Conservation (phyloP, 2,113 vertebrate species). For the Haplochromis vanheusdeni region DNA sequence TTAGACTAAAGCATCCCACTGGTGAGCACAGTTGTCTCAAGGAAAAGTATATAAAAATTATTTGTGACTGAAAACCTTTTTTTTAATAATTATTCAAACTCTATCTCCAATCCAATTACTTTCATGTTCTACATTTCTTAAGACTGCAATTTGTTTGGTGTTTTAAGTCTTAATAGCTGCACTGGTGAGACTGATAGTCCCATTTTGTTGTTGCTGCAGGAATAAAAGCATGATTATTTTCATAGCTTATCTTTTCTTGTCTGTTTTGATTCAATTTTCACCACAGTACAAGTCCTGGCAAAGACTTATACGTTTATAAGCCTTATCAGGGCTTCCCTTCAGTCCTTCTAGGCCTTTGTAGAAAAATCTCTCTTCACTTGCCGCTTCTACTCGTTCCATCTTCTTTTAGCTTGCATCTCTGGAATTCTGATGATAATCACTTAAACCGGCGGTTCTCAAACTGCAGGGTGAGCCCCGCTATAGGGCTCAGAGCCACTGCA, state of each 20-base stretch:
- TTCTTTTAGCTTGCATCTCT: conserved; percentile 34
- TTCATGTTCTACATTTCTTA: background rate
- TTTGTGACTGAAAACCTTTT: background rate
- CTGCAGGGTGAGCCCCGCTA: background rate
- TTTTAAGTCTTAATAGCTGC: conserved; percentile 32
- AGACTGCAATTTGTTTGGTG: background rate
- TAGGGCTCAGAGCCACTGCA: background rate
- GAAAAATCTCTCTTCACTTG: conserved; percentile 30
- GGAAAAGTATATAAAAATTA: background rate
- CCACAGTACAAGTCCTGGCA: conserved; percentile 35
- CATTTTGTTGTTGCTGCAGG: conserved; percentile 11
- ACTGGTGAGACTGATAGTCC: conserved; percentile 15
- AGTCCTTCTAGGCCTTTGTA: conserved; percentile 37
- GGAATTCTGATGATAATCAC: conserved; percentile 47
- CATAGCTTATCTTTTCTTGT: conserved; percentile 55
- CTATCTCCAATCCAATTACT: background rate
- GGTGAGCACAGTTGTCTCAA: background rate
- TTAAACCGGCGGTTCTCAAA: background rate
- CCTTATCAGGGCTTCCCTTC: conserved; percentile 61
- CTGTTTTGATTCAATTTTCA: conserved; percentile 54
- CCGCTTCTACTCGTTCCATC: conserved; percentile 21
- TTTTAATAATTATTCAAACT: background rate
- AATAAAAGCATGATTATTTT: conserved; percentile 51
- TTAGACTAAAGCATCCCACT: background rate
- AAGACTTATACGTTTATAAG: conserved; percentile 35